phyloP scores from a whole-genome alignment of 2,888 invertebrate species.

The Cecidostiba fungosa region DNA sequence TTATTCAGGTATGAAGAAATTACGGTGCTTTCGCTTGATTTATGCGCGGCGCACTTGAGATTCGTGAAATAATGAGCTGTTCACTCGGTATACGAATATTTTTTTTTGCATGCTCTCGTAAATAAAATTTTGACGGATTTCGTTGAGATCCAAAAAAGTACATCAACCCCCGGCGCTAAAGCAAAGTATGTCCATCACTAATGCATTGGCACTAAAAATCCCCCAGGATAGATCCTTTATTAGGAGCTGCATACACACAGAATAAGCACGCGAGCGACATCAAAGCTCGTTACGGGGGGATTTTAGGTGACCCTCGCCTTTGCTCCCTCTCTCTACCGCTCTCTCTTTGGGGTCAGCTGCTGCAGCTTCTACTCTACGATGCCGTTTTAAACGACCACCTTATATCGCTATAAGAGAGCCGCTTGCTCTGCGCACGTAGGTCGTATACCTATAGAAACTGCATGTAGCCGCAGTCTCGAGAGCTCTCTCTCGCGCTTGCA shows the following conservation, averaged over 20 bases:
- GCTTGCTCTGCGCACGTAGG: not conserved
- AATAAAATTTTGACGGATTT: not conserved
- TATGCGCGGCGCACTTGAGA: not conserved
- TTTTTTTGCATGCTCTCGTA: not conserved
- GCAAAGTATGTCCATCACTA: no score
- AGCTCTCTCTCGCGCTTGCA: constrained; percentile 21
- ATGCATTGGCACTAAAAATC: not conserved
- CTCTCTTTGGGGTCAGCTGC: constrained; percentile 50
- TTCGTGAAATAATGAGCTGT: not conserved
- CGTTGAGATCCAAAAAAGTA: not conserved
- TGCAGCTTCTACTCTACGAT: constrained; percentile 15
- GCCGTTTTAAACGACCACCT: constrained; percentile 61
- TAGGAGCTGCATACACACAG: not conserved
- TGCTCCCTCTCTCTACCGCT: no score
- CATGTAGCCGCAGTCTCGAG: not conserved
- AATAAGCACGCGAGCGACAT: constrained; percentile 26
- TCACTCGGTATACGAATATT: not conserved
- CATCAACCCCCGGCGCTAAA: not conserved
- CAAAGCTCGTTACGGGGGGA: constrained; percentile 40
- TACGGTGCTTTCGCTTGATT: constrained; percentile 16
- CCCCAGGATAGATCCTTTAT: not conserved
- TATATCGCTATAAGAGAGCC: constrained; percentile 44
- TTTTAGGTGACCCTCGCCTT: constrained; percentile 34
- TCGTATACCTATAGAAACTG: constrained; percentile 26
- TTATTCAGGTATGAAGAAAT: constrained; percentile 17